Evolutionary conservation across 2,797 vertebrate species (phyloP).

Genomic region (Ctenopoma kingsleyae): DNA sequence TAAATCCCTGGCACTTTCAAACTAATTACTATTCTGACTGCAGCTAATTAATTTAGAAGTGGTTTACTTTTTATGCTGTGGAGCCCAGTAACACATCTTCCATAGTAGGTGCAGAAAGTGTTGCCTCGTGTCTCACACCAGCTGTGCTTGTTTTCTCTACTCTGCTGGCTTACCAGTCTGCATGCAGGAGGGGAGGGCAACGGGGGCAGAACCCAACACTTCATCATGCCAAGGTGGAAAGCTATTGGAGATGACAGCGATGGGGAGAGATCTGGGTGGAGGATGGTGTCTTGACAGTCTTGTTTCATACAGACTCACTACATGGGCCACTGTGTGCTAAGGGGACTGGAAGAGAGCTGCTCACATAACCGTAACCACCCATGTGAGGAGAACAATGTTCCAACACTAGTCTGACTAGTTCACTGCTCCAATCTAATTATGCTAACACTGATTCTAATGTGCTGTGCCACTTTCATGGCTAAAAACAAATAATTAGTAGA

Average conservation of each 20-base stretch:
- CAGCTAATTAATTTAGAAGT: conserved; percentile 70
- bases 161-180: conserved; percentile 61
- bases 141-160: conserved; percentile 69
- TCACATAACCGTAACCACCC: conserved; percentile 24
- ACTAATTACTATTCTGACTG: conserved; percentile 68
- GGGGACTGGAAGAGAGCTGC: conserved; percentile 30
- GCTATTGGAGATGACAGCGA: conserved; percentile 58
- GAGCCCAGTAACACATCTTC: conserved; percentile 52
- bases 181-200: conserved; percentile 78
- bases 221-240: conserved; percentile 58
- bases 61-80: conserved; percentile 61
- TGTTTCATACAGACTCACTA: conserved; percentile 36
- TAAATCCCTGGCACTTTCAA: conserved; percentile 62
- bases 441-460: conserved; percentile 31
- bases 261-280: neutral
- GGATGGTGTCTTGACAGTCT: conserved; percentile 13
- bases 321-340: conserved; percentile 25
- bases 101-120: conserved; percentile 48
- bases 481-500: neutral
- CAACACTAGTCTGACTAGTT: conserved; percentile 22
- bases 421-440: conserved; percentile 34
- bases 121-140: conserved; percentile 64
- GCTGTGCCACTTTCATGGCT: neutral
- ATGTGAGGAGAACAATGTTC: conserved; percentile 36
- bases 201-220: conserved; percentile 70